These are phyloP conservation scores for Busseola fusca DNA, from an alignment of 2,888 invertebrate species.

Conservation along the genomic window DNA sequence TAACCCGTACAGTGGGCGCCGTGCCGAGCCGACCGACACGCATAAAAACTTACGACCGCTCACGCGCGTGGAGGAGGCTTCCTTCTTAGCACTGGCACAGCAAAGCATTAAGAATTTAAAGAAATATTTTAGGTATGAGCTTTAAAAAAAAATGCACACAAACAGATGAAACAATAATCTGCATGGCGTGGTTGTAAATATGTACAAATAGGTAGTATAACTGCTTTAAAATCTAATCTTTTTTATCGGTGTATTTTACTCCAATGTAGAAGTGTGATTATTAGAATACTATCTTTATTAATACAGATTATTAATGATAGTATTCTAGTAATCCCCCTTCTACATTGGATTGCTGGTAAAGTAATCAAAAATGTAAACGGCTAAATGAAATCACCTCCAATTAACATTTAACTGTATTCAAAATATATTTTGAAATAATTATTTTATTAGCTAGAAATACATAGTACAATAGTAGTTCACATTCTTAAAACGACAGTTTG, in stretches of 20 bases:
- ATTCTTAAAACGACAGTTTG: not conserved
- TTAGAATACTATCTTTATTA: too few relatives aligned
- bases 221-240: not conserved
- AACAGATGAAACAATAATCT: not conserved
- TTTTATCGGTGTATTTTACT: not conserved
- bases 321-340: not conserved
- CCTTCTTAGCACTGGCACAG: slow-evolving; percentile 13
- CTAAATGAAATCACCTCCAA: too few relatives aligned
- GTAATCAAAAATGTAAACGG: too few relatives aligned
- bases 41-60: slow-evolving; percentile 80
- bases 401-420: not conserved
- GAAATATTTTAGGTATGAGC: not conserved
- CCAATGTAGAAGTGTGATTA: too few relatives aligned
- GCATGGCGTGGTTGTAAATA: not conserved
- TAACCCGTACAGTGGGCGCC: slow-evolving; percentile 89
- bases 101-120: not conserved
- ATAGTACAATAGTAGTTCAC: not conserved
- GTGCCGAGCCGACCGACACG: slow-evolving; percentile 75
- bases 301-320: not conserved
- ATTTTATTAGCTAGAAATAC: too few relatives aligned
- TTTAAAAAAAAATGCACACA: not conserved
- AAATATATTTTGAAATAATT: not conserved
- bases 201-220: not conserved
- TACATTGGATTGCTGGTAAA: too few relatives aligned
- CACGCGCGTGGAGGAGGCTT: slow-evolving; percentile 70